Percentiles rank a stretch among this genome's conserved stretches.
Evolutionary conservation across 2,113 vertebrate genomes (phyloP).

Genomic region (Atrichornis clamosus): DNA sequence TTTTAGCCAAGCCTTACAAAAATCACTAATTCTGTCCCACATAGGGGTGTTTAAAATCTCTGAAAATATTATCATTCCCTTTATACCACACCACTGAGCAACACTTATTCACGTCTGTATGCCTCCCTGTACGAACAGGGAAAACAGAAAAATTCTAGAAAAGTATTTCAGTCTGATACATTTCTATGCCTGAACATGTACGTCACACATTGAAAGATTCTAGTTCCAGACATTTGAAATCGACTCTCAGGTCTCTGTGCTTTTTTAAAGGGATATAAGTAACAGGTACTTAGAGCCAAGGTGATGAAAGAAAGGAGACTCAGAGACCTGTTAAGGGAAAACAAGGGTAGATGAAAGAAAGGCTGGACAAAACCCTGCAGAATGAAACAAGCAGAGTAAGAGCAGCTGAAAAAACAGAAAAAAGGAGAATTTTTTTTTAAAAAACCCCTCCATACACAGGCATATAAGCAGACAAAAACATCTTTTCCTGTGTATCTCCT

Average conservation of each 20-base stretch:
- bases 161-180: not conserved
- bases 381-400: not conserved
- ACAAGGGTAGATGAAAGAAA: not conserved
- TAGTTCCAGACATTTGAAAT: not conserved
- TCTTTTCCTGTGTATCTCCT: not conserved
- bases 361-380: not conserved
- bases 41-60: not conserved
- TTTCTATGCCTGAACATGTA: not conserved
- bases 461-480: not conserved
- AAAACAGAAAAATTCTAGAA: not conserved
- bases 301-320: not conserved
- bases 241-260: not conserved
- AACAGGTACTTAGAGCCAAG: not conserved
- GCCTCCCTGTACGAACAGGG: not conserved
- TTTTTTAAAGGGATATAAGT: not conserved
- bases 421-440: not conserved
- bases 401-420: not conserved
- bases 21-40: not conserved
- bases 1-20: not conserved
- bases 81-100: not conserved
- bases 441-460: not conserved
- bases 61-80: not conserved
- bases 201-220: not conserved
- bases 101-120: not conserved
- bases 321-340: not conserved